Evolutionary conservation across 1,140 invertebrate species (phyloP).

Genomic region (Sinonovacula constricta): DNA sequence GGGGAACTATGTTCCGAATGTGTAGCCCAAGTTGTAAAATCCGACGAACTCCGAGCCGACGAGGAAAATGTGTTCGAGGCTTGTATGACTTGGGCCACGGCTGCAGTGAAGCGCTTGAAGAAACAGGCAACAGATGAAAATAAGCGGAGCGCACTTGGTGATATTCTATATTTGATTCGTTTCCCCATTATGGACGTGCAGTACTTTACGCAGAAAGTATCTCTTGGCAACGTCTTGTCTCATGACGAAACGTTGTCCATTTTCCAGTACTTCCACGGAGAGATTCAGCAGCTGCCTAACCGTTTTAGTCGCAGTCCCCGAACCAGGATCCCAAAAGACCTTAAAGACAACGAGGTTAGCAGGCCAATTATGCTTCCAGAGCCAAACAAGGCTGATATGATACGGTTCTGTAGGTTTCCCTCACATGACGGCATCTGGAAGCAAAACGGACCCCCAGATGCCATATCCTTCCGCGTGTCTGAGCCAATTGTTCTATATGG

Average conservation of each 20-base stretch:
- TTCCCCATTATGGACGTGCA: conserved; percentile 39
- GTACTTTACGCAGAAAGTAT: conserved; percentile 30
- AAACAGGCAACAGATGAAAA: conserved; percentile 4
- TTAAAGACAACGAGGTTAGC: not conserved
- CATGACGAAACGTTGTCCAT: not conserved
- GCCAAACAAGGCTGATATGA: not conserved
- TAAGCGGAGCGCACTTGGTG: conserved; percentile 17
- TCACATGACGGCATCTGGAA: not conserved
- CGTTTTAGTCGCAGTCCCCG: not conserved
- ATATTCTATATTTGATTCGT: conserved; percentile 20
- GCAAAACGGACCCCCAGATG: not conserved
- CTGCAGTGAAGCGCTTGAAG: conserved; percentile 5
- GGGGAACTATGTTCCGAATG: conserved; percentile 1
- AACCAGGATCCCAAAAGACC: not conserved
- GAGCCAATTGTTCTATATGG: not conserved
- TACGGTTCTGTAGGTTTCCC: not conserved
- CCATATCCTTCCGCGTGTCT: not conserved
- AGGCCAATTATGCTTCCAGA: not conserved
- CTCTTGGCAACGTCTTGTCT: not conserved
- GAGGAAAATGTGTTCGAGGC: conserved; percentile 28
- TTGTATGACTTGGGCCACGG: conserved; percentile 18
- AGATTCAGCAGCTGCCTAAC: not conserved
- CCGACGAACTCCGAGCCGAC: conserved; percentile 16
- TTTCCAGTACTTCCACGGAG: not conserved
- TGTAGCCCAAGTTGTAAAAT: conserved; percentile 11